phyloP scores from a whole-genome alignment of 2,888 invertebrate genomes.

The Macrosoma leucophasiata region DNA sequence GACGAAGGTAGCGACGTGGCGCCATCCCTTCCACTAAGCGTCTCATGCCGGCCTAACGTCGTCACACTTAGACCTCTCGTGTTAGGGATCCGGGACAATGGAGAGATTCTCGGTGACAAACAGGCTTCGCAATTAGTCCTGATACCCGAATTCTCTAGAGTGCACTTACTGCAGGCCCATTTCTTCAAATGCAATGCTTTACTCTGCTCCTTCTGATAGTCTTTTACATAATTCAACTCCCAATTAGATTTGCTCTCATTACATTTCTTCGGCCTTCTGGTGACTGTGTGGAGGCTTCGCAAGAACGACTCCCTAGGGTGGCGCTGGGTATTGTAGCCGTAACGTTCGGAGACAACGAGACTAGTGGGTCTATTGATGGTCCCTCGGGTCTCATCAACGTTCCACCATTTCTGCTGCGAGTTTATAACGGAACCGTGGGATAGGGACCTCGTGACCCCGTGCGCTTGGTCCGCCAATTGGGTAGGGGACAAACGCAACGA shows the following conservation, averaged over 20 bases:
- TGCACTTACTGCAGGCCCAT: conserved; percentile 86
- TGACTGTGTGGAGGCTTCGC: conserved; percentile 63
- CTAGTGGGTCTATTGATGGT: conserved; percentile 76
- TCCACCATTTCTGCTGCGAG: conserved; percentile 67
- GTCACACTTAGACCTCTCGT: conserved; percentile 63
- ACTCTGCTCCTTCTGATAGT: conserved; percentile 64
- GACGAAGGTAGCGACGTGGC: conserved; percentile 64
- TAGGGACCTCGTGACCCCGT: conserved; percentile 76
- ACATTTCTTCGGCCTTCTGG: conserved; percentile 62
- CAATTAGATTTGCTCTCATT: conserved; percentile 67
- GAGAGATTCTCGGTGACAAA: conserved; percentile 77
- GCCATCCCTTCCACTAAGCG: conserved; percentile 49
- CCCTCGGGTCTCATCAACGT: conserved; percentile 60
- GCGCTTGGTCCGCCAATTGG: conserved; percentile 55
- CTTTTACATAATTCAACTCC: conserved; percentile 66
- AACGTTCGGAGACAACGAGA: conserved; percentile 74
- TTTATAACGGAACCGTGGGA: conserved; percentile 80
- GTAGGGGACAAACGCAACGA: conserved; percentile 58
- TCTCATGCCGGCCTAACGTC: conserved; percentile 62
- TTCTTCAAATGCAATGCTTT: conserved; percentile 61
- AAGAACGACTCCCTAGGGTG: conserved; percentile 62
- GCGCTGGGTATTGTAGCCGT: conserved; percentile 43
- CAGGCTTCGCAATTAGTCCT: conserved; percentile 84
- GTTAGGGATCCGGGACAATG: conserved; percentile 53
- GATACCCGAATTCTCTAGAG: conserved; percentile 81